A percentile compares a stretch with the other conserved stretches of the same genome.
Evolutionary conservation across 2,113 vertebrate species (phyloP).

Genomic region (Callaeas wilsoni): DNA sequence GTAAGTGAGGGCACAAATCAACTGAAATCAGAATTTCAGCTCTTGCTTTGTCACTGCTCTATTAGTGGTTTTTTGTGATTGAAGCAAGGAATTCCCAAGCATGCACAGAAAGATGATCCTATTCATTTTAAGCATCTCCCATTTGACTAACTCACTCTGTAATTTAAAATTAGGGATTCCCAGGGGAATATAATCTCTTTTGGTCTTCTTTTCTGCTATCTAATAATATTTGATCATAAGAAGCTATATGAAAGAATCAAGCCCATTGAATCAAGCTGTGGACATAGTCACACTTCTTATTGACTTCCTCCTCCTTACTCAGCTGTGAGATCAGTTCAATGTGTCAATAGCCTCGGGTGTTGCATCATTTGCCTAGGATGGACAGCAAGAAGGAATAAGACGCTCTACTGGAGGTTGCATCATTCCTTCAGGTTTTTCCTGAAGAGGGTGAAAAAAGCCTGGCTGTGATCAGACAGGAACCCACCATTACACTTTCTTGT

Average conservation of each 20-base stretch:
- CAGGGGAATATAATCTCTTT: not conserved
- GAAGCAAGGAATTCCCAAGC: not conserved
- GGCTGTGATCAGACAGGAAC: not conserved
- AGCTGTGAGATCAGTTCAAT: not conserved
- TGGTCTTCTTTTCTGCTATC: not conserved
- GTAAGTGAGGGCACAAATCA: not conserved
- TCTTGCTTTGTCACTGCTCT: not conserved
- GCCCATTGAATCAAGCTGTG: accelerated
- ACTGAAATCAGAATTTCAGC: not conserved
- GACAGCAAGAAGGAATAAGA: not conserved
- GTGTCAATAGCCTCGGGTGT: not conserved
- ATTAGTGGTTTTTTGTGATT: not conserved
- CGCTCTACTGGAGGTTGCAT: not conserved
- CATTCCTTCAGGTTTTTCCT: not conserved
- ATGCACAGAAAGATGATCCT: not conserved
- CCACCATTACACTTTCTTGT: not conserved
- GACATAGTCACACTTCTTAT: not conserved
- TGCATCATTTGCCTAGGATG: not conserved
- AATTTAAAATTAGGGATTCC: conserved; percentile 19
- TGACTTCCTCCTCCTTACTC: not conserved
- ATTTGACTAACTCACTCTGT: not conserved
- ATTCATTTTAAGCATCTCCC: not conserved
- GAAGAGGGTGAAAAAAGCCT: not conserved
- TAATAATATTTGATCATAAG: not conserved
- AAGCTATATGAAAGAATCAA: not conserved